Evolutionary conservation across 2,888 invertebrate species (phyloP).

Genomic region (Nebria salina): DNA sequence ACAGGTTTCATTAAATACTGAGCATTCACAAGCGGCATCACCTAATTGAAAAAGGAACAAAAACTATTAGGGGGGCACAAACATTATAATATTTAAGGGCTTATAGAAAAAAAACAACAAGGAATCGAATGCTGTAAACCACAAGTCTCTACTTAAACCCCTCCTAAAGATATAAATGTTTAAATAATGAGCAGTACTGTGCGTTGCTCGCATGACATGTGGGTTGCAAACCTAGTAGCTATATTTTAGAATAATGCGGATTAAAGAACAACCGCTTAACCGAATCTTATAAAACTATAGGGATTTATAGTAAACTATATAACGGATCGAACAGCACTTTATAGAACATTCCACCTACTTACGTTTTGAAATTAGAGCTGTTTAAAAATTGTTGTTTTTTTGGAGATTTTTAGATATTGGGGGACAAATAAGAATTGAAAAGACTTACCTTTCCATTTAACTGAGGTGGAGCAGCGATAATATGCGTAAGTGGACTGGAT

Average conservation of each 20-base stretch:
- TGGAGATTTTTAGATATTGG: neutral
- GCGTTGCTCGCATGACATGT: no score
- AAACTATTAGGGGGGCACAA: neutral
- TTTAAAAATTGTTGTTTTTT: neutral
- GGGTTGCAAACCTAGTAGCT: no score
- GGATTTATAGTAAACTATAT: no score
- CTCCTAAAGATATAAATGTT: neutral
- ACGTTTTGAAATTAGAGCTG: neutral
- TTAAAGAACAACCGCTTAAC: no score
- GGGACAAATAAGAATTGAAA: neutral
- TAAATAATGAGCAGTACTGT: no score
- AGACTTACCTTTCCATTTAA: conserved; percentile 73
- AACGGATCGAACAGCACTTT: no score
- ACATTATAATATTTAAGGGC: neutral
- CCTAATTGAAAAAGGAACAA: conserved; percentile 51
- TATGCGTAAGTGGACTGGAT: conserved; percentile 72
- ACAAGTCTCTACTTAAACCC: neutral
- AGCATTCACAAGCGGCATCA: conserved; percentile 73
- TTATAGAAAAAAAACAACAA: neutral
- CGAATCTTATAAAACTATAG: no score
- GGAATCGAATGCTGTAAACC: neutral
- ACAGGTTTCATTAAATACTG: conserved; percentile 78
- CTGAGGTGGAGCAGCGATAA: conserved; percentile 70
- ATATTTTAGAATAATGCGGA: no score
- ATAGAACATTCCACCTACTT: neutral